Conservation (phyloP, 1,140 invertebrate species). For the Ceratina calcarata region DNA sequence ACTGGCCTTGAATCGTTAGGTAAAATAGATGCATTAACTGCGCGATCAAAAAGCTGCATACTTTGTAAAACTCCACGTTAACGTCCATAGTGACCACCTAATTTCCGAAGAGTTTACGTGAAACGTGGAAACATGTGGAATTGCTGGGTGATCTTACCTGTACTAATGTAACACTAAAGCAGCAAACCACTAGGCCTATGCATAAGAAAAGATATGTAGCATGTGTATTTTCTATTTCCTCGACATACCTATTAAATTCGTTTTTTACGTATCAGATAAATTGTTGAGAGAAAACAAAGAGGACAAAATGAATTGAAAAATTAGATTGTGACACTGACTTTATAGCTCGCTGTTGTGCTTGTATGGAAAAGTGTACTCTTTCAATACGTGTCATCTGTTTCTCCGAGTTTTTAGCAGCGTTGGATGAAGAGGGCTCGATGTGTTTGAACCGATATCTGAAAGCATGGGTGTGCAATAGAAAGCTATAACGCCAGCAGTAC, state of each 20-base stretch:
- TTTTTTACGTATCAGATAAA: neutral
- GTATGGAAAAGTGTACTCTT: neutral
- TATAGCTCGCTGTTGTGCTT: neutral
- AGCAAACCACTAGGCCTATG: neutral
- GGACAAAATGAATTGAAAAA: neutral
- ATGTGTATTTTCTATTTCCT: neutral
- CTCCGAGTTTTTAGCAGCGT: neutral
- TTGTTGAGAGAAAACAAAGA: too few species aligned
- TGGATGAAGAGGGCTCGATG: neutral
- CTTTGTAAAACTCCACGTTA: neutral
- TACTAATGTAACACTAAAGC: neutral
- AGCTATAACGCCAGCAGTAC: too few species aligned
- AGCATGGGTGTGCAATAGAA: too few species aligned
- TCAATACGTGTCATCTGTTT: too few species aligned
- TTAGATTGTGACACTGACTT: neutral
- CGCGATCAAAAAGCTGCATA: neutral
- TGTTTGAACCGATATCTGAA: conserved; percentile 13
- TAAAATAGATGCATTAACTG: too few species aligned
- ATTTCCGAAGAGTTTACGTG: neutral
- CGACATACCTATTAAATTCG: neutral
- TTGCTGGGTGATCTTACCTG: neutral
- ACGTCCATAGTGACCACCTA: neutral
- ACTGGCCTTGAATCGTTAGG: too few species aligned
- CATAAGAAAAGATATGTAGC: neutral
- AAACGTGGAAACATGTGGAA: neutral